A percentile compares a stretch with the other conserved stretches of the same genome.
phyloP scores from a whole-genome alignment of 2,113 vertebrate genomes.

The Fukomys damarensis region DNA sequence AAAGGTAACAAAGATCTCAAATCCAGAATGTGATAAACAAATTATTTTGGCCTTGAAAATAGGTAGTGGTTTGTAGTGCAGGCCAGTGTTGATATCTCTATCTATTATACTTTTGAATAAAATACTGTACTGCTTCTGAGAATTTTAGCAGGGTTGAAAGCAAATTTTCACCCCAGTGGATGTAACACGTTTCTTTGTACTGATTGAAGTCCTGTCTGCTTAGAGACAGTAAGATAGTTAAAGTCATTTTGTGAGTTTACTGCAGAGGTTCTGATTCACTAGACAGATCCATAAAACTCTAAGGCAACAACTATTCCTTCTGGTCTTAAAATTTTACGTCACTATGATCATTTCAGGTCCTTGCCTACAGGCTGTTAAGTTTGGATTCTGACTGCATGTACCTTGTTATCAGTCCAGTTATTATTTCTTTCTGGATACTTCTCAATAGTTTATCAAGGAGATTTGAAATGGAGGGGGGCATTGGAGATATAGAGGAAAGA shows the following conservation, averaged over 20 bases:
- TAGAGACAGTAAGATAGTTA: background rate
- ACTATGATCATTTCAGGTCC: background rate
- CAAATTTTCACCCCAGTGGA: background rate
- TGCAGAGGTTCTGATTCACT: slow-evolving; percentile 22
- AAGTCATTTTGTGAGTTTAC: background rate
- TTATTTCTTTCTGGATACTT: slow-evolving; percentile 3
- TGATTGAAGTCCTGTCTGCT: background rate
- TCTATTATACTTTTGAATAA: slow-evolving; percentile 20
- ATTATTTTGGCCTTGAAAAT: slow-evolving; percentile 25
- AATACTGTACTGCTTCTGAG: background rate
- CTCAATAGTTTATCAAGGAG: background rate
- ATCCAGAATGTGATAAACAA: background rate
- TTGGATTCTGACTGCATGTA: slow-evolving; percentile 31
- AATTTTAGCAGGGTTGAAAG: background rate
- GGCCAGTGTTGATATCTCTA: background rate
- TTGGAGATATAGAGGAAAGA: background rate
- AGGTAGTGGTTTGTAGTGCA: background rate
- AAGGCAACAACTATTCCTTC: slow-evolving; percentile 6
- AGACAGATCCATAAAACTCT: background rate
- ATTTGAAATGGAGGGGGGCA: background rate
- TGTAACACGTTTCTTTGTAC: background rate
- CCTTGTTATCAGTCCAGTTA: background rate
- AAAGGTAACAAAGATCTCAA: slow-evolving; percentile 6
- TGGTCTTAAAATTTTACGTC: slow-evolving; percentile 21
- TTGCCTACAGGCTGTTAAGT: slow-evolving; percentile 2